Base-by-base conservation (phyloP, 2,797 vertebrate genomes). In the Danio choprae region DNA sequence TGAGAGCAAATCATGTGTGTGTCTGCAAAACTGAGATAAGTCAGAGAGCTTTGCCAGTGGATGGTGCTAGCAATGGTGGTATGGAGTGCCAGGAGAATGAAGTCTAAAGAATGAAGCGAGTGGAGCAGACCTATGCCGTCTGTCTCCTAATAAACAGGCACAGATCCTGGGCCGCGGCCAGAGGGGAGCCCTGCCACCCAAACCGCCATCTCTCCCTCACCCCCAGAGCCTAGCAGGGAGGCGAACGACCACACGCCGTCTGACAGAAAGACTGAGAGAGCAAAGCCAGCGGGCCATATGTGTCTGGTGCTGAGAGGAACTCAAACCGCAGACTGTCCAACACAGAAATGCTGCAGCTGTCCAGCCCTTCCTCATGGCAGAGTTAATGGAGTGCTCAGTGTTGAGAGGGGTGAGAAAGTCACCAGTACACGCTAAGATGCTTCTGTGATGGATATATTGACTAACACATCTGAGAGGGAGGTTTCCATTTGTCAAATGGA, bases 51-150 rank as follows among this genome's bases (percentile, higher is more conserved):
- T 36, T 63, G 44, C 20, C 41, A 73, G 55, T 11, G 60, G 20
- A 74, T 69, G 48, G 56, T 62, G 48, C 40, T 44, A 41, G 40
- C 69, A 29, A 44, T 68, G 69, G 36, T 83, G 51, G 40, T 63
- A 29, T 29, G 46, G 70, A 41, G 38, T 41, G 9, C 56, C 56
- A 76, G 73, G 67, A 51, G 29, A 29, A 29, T 41, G 40, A 58
- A 74, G 22, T 18, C 40, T 64, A 56, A 70, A 63, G 53, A 78
- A 44, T 68, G 44, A 41, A 72, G 59, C 8, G 56, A 82, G 36
- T 50, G 69, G 55, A 82, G 53, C 81, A 82, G 70, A 79, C 73
- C 77, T 62, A 60, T 58, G 50, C 75, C 70, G 68, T 83, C 78
- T 75, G 79, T 83, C 78, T 79, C 55, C 60, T 60, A 38, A 79